Base-by-base conservation (phyloP, 2,113 vertebrate genomes). In the Malurus alboscapulatus region DNA sequence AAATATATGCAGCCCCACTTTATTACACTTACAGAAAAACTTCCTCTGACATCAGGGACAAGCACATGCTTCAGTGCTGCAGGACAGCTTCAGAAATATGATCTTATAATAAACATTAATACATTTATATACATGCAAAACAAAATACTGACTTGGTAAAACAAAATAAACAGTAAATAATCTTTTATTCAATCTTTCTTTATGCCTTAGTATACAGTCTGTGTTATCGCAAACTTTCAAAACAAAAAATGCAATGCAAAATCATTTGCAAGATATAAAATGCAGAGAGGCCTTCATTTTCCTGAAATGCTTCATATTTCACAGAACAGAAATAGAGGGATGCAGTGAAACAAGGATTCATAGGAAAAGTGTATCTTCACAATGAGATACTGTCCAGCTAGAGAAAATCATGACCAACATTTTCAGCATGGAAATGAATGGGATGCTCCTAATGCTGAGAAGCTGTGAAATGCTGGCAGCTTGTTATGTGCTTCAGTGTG, bases 121-220 rank as follows among this genome's bases (percentile, higher is more conserved):
- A 82, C 8, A 67, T 69, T 89, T 76, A 62, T 78, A 84, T 22
- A 61, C 22, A 86, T 11, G 59, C 13, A 65, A 84, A 75, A 51
- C 58, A 92, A 95, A 84, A 78, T 34, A 77, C 34, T 88, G 65
- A 74, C 22, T 67, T 38, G 44, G 25, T 63, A 83, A 85, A 95
- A 58, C 71, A 59, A 94, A 91, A 82, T n/a, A 76, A 96, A 85
- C 15, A 66, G 51, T 75, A 84, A 87, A 83, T 66, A 47, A 89
- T 89, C 17, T 89, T 94, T 89, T 78, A 83, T 87, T 90, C 74
- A 63, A 75, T 91, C 50, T 32, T 73, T 72, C 62, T 90, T 54
- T 4, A 2, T 84, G 58, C 22, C 27, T 58, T 81, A 45, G 63
- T 54, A 53, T 78, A 76, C 27, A 69, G 38, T 45, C 71, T 85